A percentile compares a stretch with the other conserved stretches of the same genome.
These are phyloP conservation scores for Cassiopea andromeda DNA, from an alignment of 30 jellyfish, hydroid and myxozoan genomes.

Conservation along the genomic window DNA sequence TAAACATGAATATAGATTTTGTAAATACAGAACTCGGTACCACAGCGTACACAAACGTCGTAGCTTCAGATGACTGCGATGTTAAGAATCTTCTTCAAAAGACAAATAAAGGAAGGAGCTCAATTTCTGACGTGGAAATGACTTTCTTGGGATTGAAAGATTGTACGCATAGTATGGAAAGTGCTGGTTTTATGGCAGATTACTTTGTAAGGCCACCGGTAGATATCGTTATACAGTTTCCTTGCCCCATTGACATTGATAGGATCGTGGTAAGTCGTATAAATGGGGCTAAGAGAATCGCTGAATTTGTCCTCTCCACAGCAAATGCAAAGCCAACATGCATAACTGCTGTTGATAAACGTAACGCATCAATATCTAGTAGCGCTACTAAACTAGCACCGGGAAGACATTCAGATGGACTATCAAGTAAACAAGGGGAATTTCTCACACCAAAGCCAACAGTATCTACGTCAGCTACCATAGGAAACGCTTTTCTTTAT, in stretches of 20 bases:
- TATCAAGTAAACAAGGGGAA: too few species aligned
- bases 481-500: neutral
- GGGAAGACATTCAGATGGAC: too few species aligned
- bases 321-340: conserved; percentile 47
- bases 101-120: neutral
- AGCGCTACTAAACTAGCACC: neutral
- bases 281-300: conserved; percentile 55
- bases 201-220: conserved; percentile 89
- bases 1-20: conserved; percentile 36
- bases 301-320: conserved; percentile 48
- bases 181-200: conserved; percentile 87
- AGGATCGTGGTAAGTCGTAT: conserved; percentile 53
- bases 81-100: conserved; percentile 46
- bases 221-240: conserved; percentile 82
- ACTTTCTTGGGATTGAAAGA: neutral
- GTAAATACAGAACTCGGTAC: conserved; percentile 62
- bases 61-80: conserved; percentile 82
- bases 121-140: neutral
- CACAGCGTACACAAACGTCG: conserved; percentile 53
- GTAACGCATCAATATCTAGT: neutral
- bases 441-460: neutral
- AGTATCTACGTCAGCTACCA: neutral
- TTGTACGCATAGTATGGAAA: neutral
- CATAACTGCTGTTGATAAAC: neutral
- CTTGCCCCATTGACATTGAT: conserved; percentile 81